A percentile compares a stretch with the other conserved stretches of the same genome.
These are phyloP conservation scores for Vesta saturnalis DNA, from an alignment of 2,888 invertebrate genomes.

Conservation along the genomic window DNA sequence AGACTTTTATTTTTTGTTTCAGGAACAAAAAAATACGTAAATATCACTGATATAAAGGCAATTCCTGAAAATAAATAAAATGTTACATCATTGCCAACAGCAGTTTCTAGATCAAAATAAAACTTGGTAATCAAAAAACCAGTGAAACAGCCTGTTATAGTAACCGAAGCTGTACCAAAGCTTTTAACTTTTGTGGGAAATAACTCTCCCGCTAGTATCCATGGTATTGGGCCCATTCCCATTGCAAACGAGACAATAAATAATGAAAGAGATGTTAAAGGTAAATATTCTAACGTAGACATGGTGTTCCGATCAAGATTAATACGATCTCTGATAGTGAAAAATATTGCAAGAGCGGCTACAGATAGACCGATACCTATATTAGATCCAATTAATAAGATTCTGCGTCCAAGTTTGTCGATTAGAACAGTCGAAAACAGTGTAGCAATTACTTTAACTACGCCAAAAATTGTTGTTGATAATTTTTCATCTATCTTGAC, in stretches of 20 bases:
- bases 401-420: conserved; percentile 82
- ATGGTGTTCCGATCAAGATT: conserved; percentile 60
- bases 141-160: conserved; percentile 83
- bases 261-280: conserved; percentile 75
- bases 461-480: conserved; percentile 81
- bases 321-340: conserved; percentile 62
- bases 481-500: conserved; percentile 66
- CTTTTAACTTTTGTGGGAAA: conserved; percentile 83
- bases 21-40: conserved; percentile 74
- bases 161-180: conserved; percentile 79
- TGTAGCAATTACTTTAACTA: conserved; percentile 81
- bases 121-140: conserved; percentile 84
- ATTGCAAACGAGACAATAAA: conserved; percentile 84
- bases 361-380: conserved; percentile 76
- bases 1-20: conserved; percentile 76
- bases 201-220: conserved; percentile 86
- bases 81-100: conserved; percentile 70
- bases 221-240: conserved; percentile 89
- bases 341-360: conserved; percentile 75
- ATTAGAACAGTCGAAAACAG: conserved; percentile 80
- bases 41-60: conserved; percentile 72
- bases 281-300: conserved; percentile 74
- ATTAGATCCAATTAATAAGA: conserved; percentile 78
- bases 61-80: conserved; percentile 80
- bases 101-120: conserved; percentile 67